A percentile compares a stretch with the other conserved stretches of the same genome.
Conservation (phyloP, 1,140 invertebrate genomes). For the Apocrypta bakeri region DNA sequence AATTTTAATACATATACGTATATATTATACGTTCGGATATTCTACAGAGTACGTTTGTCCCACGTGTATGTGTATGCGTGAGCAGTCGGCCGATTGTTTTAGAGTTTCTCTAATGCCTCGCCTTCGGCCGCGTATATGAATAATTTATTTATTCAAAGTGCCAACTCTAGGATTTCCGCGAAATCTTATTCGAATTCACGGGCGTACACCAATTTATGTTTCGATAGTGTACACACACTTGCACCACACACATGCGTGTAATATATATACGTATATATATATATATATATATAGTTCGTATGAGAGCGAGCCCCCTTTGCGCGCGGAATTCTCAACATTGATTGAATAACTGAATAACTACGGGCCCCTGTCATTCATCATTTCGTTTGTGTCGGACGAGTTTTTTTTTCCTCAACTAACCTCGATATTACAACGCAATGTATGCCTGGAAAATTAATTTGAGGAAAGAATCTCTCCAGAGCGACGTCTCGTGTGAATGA, state of each 20-base stretch:
- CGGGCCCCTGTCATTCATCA: conserved; percentile 42
- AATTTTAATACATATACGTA: too few species aligned
- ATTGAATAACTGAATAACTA: conserved; percentile 51
- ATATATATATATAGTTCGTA: not conserved
- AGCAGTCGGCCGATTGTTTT: conserved; percentile 23
- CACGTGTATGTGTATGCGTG: too few species aligned
- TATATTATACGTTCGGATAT: not conserved
- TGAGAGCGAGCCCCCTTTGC: conserved; percentile 12
- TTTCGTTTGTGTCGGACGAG: conserved; percentile 8
- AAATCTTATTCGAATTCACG: conserved; percentile 50
- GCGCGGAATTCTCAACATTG: conserved; percentile 38
- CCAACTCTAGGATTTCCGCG: conserved; percentile 40
- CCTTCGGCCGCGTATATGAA: conserved; percentile 35
- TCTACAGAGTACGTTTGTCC: too few species aligned
- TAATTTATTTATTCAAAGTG: conserved; percentile 49
- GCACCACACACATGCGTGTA: too few species aligned
- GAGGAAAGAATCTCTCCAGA: too few species aligned
- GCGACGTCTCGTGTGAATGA: too few species aligned
- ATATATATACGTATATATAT: not conserved
- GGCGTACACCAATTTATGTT: conserved; percentile 42
- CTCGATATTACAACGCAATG: not conserved
- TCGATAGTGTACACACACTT: not conserved
- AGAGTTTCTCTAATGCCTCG: conserved; percentile 48
- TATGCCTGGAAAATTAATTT: too few species aligned
- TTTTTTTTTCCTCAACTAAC: not conserved